Conservation (phyloP, 2,113 vertebrate species). For the Percina caprodes region DNA sequence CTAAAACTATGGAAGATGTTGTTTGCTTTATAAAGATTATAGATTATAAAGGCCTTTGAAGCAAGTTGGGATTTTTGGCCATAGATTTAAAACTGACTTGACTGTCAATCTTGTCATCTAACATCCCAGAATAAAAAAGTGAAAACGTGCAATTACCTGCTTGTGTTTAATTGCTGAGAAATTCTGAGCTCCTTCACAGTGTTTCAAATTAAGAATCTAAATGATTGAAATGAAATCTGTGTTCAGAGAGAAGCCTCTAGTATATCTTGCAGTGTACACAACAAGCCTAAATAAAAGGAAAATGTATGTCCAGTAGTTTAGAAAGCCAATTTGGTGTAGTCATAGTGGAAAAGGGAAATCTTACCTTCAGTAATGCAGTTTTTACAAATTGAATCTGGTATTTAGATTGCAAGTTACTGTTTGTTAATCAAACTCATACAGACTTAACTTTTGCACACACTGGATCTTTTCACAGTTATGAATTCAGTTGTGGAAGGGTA, state of each 20-base stretch:
- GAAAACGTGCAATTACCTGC: background rate
- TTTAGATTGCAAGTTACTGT: background rate
- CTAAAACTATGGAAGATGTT: background rate
- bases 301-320: background rate
- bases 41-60: background rate
- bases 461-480: constrained; percentile 5
- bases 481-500: background rate
- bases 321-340: background rate
- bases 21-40: background rate
- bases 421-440: background rate
- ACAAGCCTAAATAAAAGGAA: background rate
- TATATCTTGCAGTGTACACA: background rate
- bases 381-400: background rate
- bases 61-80: background rate
- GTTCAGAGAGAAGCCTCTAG: background rate
- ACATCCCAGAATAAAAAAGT: background rate
- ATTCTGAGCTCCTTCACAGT: background rate
- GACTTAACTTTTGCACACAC: background rate
- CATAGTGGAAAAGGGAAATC: background rate
- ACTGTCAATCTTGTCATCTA: background rate
- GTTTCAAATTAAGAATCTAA: background rate
- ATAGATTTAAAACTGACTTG: background rate
- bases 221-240: background rate
- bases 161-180: background rate
- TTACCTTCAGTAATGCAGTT: background rate